Percentiles rank a stretch among this genome's conserved stretches.
Evolutionary conservation across 1,140 invertebrate genomes (phyloP).

Genomic region (Procambarus clarkii): DNA sequence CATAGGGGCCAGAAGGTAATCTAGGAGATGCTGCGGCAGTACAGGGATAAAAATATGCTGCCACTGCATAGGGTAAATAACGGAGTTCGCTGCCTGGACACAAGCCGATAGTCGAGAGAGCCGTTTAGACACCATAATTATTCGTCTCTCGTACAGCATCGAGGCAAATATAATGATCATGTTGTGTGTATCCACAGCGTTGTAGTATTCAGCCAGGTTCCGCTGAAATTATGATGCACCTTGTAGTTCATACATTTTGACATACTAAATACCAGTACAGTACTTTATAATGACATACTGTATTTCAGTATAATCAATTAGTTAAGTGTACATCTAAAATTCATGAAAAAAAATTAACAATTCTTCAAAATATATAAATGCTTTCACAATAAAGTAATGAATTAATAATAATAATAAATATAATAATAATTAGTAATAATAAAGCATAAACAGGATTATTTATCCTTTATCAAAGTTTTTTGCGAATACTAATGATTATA

Average conservation of each 20-base stretch:
- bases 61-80: constrained; percentile 98
- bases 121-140: constrained; percentile 91
- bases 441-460: no score
- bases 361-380: no score
- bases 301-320: no score
- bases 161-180: constrained; percentile 97
- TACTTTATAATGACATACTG: no score
- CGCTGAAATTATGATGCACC: constrained; percentile 81
- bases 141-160: constrained; percentile 92
- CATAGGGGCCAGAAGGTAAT: constrained; percentile 84
- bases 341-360: no score
- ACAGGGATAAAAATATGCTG: constrained; percentile 98
- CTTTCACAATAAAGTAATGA: no score
- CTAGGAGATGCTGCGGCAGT: constrained; percentile 88
- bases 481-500: no score
- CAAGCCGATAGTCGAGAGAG: constrained; percentile 92
- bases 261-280: no score
- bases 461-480: no score
- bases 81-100: constrained; percentile 93
- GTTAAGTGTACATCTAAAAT: no score
- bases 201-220: constrained; percentile 97
- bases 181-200: constrained; percentile 91
- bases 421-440: no score
- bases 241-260: background rate
- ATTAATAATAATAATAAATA: no score